Evolutionary conservation across 2,888 invertebrate species (phyloP), one percentile per base, ranked within the genome.

Genomic region (Apotomis capreana): DNA sequence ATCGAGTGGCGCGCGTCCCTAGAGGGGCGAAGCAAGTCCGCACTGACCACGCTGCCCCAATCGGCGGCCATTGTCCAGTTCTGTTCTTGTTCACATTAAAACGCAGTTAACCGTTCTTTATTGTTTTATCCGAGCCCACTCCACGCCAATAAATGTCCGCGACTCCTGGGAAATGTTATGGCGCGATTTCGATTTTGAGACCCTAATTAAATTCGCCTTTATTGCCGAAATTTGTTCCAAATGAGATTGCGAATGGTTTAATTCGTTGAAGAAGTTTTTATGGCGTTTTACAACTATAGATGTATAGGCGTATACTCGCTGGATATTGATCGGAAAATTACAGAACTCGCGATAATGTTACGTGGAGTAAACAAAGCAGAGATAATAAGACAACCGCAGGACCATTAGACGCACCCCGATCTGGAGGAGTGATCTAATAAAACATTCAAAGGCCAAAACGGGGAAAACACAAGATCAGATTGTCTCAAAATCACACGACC

Each of bases 51-150:
- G 79, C 79, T 78, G 87, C 90, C 91, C 91, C 90, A 89, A 88
- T 87, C 87, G 87, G 76, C 81, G 80, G 84, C 89, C 87, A 92
- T 92, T 92, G 91, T 91, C 88, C 89, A 78, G 78, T 84, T 83
- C 86, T 89, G 91, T 90, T 89, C 92, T 91, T 91, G 90, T 90
- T 89, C 91, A 87, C 92, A 93, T 93, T 92, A 92, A 92, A 92
- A 89, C 86, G 89, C 92, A 88, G 90, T 92, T 92, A 92, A 89
- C 88, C 89, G 89, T 91, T 92, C 92, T 92, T 92, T 92, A 93
- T 93, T 92, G 92, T 93, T 92, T 91, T 88, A 92, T 91, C 88
- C 89, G 84, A 85, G 83, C 81, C 83, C 81, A 83, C 81, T 84
- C 82, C 83, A 78, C 79, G 80, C 89, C 89, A 87, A 91, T 91